phyloP scores from a whole-genome alignment of 2,888 invertebrate species.

The Nomada flava region DNA sequence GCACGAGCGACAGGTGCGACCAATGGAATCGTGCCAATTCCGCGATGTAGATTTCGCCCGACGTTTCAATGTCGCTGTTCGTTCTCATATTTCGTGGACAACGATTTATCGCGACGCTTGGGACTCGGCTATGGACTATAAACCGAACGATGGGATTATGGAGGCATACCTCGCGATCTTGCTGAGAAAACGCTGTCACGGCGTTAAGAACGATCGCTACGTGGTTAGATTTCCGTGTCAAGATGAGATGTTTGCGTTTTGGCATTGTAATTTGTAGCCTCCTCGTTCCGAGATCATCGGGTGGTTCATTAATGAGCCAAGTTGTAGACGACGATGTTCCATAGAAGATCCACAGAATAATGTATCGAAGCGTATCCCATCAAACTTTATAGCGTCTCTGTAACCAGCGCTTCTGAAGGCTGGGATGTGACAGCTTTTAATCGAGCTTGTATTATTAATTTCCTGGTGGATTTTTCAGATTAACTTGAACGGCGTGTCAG shows the following conservation, averaged over 20 bases:
- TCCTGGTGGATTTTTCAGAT: slow-evolving; percentile 14
- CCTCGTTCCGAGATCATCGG: slow-evolving; percentile 14
- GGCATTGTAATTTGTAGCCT: slow-evolving; percentile 12
- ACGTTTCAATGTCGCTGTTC: slow-evolving; percentile 43
- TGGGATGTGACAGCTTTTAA: slow-evolving; percentile 27
- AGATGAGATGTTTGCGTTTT: slow-evolving; percentile 8
- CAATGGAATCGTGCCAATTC: slow-evolving; percentile 55
- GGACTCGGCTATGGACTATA: slow-evolving; percentile 27
- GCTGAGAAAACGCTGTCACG: neutral
- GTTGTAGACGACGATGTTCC: neutral
- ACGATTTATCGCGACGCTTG: slow-evolving; percentile 32
- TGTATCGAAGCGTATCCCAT: neutral
- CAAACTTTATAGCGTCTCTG: neutral
- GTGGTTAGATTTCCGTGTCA: slow-evolving; percentile 17
- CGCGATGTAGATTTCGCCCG: slow-evolving; percentile 39
- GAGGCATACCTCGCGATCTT: slow-evolving; percentile 19
- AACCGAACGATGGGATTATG: slow-evolving; percentile 42
- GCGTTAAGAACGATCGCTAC: neutral
- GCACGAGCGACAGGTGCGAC: slow-evolving; percentile 56
- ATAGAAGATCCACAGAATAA: too few relatives aligned
- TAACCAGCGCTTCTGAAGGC: neutral
- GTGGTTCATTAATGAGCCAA: slow-evolving; percentile 24
- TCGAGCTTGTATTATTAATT: slow-evolving; percentile 24
- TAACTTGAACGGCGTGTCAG: slow-evolving; percentile 9
- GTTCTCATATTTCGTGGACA: slow-evolving; percentile 31